phyloP scores from a whole-genome alignment of 2,888 invertebrate species.

The Scotopteryx bipunctaria region DNA sequence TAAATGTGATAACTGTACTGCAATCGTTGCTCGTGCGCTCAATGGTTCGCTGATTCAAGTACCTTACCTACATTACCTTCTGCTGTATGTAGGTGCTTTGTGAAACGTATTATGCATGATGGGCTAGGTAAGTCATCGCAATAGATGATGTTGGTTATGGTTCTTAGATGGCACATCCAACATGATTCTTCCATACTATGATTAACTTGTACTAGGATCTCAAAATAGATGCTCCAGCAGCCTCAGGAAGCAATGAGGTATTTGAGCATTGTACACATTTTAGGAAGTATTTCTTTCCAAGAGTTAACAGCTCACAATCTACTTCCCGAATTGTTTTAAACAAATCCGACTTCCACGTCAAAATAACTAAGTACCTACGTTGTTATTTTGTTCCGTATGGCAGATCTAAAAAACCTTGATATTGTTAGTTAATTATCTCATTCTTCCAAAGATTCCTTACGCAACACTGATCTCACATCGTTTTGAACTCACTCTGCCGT shows the following conservation, averaged over 20 bases:
- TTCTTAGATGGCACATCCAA: too few relatives aligned
- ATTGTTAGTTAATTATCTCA: slow-evolving; percentile 30
- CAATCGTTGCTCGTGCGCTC: slow-evolving; percentile 65
- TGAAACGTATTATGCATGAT: slow-evolving; percentile 17
- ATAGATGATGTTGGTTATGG: too few relatives aligned
- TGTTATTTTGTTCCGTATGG: slow-evolving; percentile 13
- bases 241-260: too few relatives aligned
- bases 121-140: slow-evolving; percentile 15
- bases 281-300: too few relatives aligned
- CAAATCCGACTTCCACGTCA: background rate
- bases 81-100: slow-evolving; percentile 18
- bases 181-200: too few relatives aligned
- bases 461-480: slow-evolving; percentile 33
- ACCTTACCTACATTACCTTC: slow-evolving; percentile 30
- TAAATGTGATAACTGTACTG: slow-evolving; percentile 72
- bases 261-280: too few relatives aligned
- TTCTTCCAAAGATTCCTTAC: slow-evolving; percentile 30
- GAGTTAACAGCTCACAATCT: too few relatives aligned
- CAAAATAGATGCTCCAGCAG: too few relatives aligned
- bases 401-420: slow-evolving; percentile 26
- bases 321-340: slow-evolving; percentile 1
- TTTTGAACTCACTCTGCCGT: slow-evolving; percentile 41
- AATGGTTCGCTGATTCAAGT: slow-evolving; percentile 50
- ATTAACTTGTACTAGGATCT: background rate
- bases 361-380: background rate